These are phyloP conservation scores for Acrocera orbiculus DNA, from an alignment of 2,888 invertebrate species.

Conservation along the genomic window DNA sequence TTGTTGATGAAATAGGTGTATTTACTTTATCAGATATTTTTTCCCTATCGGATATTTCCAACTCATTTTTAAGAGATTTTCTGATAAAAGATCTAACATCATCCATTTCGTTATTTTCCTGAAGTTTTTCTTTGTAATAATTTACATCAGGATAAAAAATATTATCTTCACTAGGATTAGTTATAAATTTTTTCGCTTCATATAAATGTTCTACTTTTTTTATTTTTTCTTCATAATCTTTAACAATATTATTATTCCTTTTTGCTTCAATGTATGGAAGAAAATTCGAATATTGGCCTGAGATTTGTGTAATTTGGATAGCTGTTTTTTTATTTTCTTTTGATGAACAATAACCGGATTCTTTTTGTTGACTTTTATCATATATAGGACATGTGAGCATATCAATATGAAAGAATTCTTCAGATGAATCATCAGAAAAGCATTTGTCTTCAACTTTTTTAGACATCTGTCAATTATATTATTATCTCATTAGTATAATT, in stretches of 20 bases:
- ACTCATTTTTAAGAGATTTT: slow-evolving; percentile 3
- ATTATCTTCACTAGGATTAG: slow-evolving; percentile 8
- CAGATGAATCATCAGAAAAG: no score
- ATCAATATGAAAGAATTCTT: background rate
- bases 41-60: background rate
- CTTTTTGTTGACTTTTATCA: background rate
- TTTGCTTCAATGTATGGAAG: background rate
- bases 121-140: slow-evolving; percentile 5
- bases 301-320: no score
- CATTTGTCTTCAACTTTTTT: background rate
- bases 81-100: slow-evolving; percentile 2
- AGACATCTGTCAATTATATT: no score
- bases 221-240: background rate
- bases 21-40: background rate
- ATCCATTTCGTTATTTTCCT: slow-evolving; percentile 1
- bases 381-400: background rate
- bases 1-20: background rate
- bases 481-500: no score
- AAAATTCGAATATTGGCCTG: no score
- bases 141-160: slow-evolving; percentile 10
- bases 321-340: no score
- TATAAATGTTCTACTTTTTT: slow-evolving; percentile 3
- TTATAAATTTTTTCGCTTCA: slow-evolving; percentile 9
- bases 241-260: background rate
- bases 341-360: slow-evolving; percentile 5